A percentile compares a stretch with the other conserved stretches of the same genome.
These are phyloP conservation scores for Sclerurus mexicanus DNA, from an alignment of 2,113 vertebrate species.

Conservation along the genomic window DNA sequence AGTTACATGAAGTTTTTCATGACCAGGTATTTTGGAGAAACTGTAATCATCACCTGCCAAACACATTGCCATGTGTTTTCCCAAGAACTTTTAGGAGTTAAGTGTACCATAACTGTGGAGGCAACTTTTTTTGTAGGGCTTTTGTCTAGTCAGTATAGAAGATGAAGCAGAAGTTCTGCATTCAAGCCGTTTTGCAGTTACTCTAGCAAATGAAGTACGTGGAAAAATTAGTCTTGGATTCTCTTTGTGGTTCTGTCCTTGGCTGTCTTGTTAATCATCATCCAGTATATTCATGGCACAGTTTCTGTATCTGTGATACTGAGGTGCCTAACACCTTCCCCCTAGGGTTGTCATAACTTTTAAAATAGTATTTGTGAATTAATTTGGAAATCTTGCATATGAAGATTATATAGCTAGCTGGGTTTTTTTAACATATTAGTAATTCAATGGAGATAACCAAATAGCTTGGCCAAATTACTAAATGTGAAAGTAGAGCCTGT, in stretches of 20 bases:
- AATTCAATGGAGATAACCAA: not conserved
- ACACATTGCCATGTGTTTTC: not conserved
- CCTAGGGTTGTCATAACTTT: not conserved
- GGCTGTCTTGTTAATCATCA: not conserved
- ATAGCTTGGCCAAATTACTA: not conserved
- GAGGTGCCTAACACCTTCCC: not conserved
- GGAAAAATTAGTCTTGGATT: not conserved
- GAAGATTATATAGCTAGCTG: not conserved
- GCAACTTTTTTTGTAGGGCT: not conserved
- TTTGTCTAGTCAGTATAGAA: not conserved
- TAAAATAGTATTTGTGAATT: not conserved
- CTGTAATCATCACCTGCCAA: not conserved
- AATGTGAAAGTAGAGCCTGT: not conserved
- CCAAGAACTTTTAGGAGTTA: not conserved
- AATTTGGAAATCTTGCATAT: not conserved
- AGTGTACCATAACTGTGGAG: not conserved
- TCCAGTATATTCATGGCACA: not conserved
- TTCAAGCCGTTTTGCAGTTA: not conserved
- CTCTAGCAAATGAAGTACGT: not conserved
- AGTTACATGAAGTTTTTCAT: constrained; percentile 91
- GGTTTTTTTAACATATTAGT: not conserved
- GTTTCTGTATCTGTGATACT: not conserved
- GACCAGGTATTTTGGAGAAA: constrained; percentile 85
- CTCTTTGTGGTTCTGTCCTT: not conserved
- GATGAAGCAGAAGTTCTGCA: not conserved